A percentile compares a stretch with the other conserved stretches of the same genome.
phyloP scores from a whole-genome alignment of 1,140 invertebrate species.

The Drosophila pallidifrons region DNA sequence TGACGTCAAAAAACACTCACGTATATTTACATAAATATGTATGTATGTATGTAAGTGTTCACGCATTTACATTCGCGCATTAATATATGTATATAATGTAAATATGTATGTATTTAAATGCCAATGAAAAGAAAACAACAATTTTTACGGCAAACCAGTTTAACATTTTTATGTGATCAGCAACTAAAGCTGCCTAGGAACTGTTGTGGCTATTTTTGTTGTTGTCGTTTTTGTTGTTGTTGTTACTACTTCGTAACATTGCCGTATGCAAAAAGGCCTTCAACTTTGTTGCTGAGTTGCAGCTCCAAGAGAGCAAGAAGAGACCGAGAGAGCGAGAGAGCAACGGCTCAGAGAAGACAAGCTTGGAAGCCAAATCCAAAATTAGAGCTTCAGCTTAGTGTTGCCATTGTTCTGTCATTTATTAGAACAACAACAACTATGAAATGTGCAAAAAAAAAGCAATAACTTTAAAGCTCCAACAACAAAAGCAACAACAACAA shows the following conservation, averaged over 20 bases:
- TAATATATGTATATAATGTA: too few relatives aligned
- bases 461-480: conserved; percentile 29
- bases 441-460: conserved; percentile 19
- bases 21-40: background rate
- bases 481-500: conserved; percentile 8
- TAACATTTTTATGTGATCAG: conserved; percentile 4
- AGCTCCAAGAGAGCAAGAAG: conserved; percentile 9
- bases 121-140: conserved; percentile 49
- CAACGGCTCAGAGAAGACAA: background rate
- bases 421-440: conserved; percentile 34
- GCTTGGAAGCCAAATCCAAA: background rate
- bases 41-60: background rate
- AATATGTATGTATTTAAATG: conserved; percentile 39
- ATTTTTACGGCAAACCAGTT: conserved; percentile 49
- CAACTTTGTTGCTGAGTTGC: conserved; percentile 58
- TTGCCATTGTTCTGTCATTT: conserved; percentile 48
- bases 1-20: conserved; percentile 14
- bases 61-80: background rate
- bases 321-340: conserved; percentile 17
- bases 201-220: background rate
- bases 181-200: conserved; percentile 28
- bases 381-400: conserved; percentile 13
- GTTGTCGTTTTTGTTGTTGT: conserved; percentile 19
- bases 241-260: conserved; percentile 47
- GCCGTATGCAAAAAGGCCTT: conserved; percentile 70